Conservation (phyloP, 2,113 vertebrate species). For the Sinocyclocheilus grahami region DNA sequence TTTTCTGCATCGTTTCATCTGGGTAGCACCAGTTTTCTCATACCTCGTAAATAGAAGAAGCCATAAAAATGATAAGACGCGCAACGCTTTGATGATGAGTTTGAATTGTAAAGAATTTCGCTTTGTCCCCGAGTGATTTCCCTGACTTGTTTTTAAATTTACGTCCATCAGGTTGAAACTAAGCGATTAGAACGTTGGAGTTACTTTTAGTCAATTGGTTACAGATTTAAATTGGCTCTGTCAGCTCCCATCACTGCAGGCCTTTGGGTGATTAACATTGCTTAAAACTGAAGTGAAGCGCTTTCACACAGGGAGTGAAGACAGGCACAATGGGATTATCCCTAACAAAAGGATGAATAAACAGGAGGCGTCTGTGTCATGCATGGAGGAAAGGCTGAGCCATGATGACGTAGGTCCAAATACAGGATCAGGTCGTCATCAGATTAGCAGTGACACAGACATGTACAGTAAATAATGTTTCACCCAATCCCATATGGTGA, state of each 20-base stretch:
- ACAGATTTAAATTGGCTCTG: conserved; percentile 13
- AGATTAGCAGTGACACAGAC: background rate
- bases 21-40: background rate
- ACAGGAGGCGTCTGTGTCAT: background rate
- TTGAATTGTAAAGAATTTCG: background rate
- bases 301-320: background rate
- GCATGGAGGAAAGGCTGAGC: background rate
- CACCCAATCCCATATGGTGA: background rate
- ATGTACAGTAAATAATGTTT: background rate
- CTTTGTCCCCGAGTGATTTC: background rate
- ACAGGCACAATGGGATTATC: conserved; percentile 8
- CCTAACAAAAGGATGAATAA: background rate
- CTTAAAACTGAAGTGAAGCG: conserved; percentile 1
- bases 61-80: background rate
- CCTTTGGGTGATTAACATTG: conserved; percentile 29
- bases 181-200: background rate
- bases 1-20: background rate
- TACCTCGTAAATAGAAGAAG: background rate
- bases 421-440: background rate
- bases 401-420: background rate
- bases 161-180: conserved; percentile 24
- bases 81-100: background rate
- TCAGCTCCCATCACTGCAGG: conserved; percentile 38
- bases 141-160: conserved; percentile 3
- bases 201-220: conserved; percentile 23